Percentiles rank a stretch among this genome's conserved stretches.
phyloP scores from a whole-genome alignment of 2,113 vertebrate genomes.

The Mesembrinibis cayennensis region DNA sequence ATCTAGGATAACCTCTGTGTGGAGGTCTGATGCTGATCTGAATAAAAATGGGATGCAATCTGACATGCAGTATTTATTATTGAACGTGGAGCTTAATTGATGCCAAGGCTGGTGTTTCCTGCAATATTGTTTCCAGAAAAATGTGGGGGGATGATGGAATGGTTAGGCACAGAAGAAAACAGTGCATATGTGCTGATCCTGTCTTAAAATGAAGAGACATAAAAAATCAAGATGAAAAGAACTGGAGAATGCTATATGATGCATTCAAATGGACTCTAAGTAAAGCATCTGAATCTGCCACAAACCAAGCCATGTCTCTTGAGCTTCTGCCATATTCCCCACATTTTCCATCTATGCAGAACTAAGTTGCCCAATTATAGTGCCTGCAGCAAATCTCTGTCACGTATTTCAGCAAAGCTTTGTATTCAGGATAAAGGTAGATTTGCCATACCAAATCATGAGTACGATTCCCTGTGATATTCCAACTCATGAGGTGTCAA shows the following conservation, averaged over 20 bases:
- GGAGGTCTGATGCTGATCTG: neutral
- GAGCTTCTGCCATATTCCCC: neutral
- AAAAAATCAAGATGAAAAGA: neutral
- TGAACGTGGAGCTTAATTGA: neutral
- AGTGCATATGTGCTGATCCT: neutral
- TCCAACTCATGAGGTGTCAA: neutral
- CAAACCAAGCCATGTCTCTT: neutral
- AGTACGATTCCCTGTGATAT: neutral
- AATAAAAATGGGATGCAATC: neutral
- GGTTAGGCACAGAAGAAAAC: neutral
- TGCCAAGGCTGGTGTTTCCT: neutral
- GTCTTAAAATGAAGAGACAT: neutral
- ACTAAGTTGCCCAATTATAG: neutral
- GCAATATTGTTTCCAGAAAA: neutral
- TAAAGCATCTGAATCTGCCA: neutral
- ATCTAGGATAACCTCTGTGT: neutral
- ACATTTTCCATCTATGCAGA: neutral
- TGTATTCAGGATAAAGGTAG: neutral
- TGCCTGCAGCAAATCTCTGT: neutral
- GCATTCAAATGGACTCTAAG: neutral
- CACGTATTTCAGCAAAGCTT: neutral
- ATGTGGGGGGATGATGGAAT: neutral
- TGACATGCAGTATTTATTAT: neutral
- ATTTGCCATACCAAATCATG: neutral
- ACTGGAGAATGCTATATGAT: neutral